Percentiles rank a stretch among this genome's conserved stretches.
These are phyloP conservation scores for Mythimna pallens DNA, from an alignment of 2,888 invertebrate genomes.

Conservation along the genomic window DNA sequence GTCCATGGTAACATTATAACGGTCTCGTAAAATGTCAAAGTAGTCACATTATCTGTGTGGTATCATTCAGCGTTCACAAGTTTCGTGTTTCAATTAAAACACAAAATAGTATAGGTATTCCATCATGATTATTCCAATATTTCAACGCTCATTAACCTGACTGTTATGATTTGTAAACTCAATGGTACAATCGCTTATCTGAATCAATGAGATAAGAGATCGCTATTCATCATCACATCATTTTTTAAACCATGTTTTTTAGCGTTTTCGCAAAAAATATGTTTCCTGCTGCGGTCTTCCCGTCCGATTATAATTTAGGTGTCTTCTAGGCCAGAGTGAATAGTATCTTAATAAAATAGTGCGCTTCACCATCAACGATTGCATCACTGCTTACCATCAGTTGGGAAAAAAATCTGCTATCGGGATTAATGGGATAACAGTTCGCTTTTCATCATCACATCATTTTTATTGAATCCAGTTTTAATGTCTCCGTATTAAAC, in stretches of 20 bases:
- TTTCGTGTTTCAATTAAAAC: neutral
- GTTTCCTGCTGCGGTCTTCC: too few relatives aligned
- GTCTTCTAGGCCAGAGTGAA: too few relatives aligned
- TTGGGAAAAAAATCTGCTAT: neutral
- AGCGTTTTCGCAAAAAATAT: too few relatives aligned
- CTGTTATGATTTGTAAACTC: conserved; percentile 4
- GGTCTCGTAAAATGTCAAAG: too few relatives aligned
- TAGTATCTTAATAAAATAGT: too few relatives aligned
- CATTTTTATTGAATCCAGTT: neutral
- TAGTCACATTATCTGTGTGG: too few relatives aligned
- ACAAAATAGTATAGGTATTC: neutral
- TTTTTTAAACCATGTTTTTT: conserved; percentile 2
- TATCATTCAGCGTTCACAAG: too few relatives aligned
- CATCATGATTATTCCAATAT: conserved; percentile 2
- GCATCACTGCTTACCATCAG: too few relatives aligned
- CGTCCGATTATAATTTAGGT: too few relatives aligned
- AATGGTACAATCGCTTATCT: conserved; percentile 2
- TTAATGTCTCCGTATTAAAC: too few relatives aligned
- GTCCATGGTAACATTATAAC: too few relatives aligned
- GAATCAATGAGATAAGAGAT: conserved; percentile 18
- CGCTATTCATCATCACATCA: conserved; percentile 13
- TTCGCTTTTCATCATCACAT: conserved; percentile 10
- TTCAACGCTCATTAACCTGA: conserved; percentile 8
- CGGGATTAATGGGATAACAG: conserved; percentile 14
- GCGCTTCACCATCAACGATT: too few relatives aligned